Conservation (phyloP, 2,888 invertebrate species). For the Agonum fuliginosum region DNA sequence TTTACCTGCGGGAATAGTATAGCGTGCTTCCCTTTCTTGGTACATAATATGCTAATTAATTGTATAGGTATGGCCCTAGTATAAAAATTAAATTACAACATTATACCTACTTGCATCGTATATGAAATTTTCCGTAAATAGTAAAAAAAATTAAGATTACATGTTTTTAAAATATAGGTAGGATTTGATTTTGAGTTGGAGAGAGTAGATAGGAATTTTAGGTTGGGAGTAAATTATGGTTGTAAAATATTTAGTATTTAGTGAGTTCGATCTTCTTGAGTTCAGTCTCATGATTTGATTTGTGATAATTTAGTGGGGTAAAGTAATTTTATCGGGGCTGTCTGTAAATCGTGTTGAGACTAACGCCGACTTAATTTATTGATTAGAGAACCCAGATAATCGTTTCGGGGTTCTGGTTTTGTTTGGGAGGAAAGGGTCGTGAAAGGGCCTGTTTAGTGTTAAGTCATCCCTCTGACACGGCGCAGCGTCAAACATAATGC, state of each 20-base stretch:
- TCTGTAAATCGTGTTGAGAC: constrained; percentile 41
- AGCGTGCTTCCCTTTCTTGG: too few species aligned
- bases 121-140: too few species aligned
- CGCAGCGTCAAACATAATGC: constrained; percentile 54
- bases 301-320: constrained; percentile 30
- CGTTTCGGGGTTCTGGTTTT: constrained; percentile 19
- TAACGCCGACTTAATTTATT: constrained; percentile 48
- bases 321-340: constrained; percentile 32
- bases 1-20: too few species aligned
- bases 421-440: constrained; percentile 12
- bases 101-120: too few species aligned
- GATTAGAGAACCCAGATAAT: constrained; percentile 42
- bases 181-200: too few species aligned
- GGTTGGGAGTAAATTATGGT: neutral
- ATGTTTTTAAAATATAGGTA: neutral
- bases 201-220: too few species aligned
- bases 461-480: constrained; percentile 55
- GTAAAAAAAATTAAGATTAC: too few species aligned
- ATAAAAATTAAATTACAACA: too few species aligned
- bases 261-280: constrained; percentile 10
- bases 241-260: constrained; percentile 16
- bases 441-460: constrained; percentile 51
- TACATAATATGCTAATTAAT: too few species aligned
- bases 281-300: constrained; percentile 31
- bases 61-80: too few species aligned